Base-by-base conservation (phyloP, 1,140 invertebrate species). In the Lordiphosa clarofinis region DNA sequence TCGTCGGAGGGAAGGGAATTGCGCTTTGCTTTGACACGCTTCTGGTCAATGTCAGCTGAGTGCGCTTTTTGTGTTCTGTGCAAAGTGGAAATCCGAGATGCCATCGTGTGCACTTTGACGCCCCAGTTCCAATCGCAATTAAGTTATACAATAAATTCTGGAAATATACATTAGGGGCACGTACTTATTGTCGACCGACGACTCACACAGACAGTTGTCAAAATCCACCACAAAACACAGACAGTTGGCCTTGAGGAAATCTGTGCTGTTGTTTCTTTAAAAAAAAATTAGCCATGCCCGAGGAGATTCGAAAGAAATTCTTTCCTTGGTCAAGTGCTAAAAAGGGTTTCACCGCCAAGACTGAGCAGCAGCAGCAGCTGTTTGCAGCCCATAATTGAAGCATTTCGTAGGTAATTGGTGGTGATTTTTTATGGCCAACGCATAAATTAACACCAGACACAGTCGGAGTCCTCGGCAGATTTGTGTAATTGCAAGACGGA, bases 391-490 rank as follows among this genome's bases (percentile, higher is more conserved):
- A 84, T 82, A 82, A 82, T 82, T 82, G 78, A 82, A 73, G 78
- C 65, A 82, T 84, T 78, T 72, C 78, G 44, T 59, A 19, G 64
- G 78, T 82, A 82, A 82, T 82, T 84, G 78, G 68, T 62, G 68
- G 73, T 58, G 72, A 82, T 82, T 82, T 84, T 76, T 82, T 81
- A 57, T 63, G 70, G 50, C 67, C 36, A 82, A 82, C 79, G 78
- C 78, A 82, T 82, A 84, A 84, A 84, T 84, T 84, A 84, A 84
- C 78, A 84, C 79, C 78, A 82, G 67, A 54, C 53, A 40, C 49
- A 50, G 39, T 64, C 50, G 10, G 56, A 66, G 55, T 37, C 65
- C 57, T 42, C 46, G 38, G 47, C 63, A 82, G 76, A 84, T 82
- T 82, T 82, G 76, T 82, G 76, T 82, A 82, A 82, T 82, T 82